phyloP scores from a whole-genome alignment of 2,797 vertebrate genomes.

The Manis pentadactyla region DNA sequence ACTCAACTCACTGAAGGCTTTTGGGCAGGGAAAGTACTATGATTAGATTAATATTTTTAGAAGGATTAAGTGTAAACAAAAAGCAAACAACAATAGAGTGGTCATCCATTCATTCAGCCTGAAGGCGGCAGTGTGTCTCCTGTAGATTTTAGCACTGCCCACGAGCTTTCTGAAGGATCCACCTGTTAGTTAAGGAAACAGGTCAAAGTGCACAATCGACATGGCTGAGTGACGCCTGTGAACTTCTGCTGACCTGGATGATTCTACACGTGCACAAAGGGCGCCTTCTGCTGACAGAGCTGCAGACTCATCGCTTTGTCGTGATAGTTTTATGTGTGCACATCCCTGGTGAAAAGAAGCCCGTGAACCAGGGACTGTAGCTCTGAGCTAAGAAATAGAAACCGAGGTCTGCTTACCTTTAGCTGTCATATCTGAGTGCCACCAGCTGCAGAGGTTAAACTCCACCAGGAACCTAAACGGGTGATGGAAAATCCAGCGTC shows the following conservation, averaged over 20 bases:
- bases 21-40: not conserved
- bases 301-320: not conserved
- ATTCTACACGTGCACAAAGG: not conserved
- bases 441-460: constrained; percentile 99
- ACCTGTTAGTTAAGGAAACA: not conserved
- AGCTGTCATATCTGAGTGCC: constrained; percentile 94
- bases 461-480: constrained; percentile 95
- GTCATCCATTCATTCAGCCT: not conserved
- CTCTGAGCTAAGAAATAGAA: not conserved
- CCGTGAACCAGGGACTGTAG: not conserved
- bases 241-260: not conserved
- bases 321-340: not conserved
- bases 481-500: constrained; percentile 73
- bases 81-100: not conserved
- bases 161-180: not conserved
- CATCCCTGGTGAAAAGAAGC: constrained; percentile 1
- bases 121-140: not conserved
- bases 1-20: not conserved
- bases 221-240: not conserved
- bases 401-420: constrained; percentile 90
- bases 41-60: not conserved
- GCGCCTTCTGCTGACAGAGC: not conserved
- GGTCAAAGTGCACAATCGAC: not conserved
- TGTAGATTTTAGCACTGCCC: not conserved
- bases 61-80: not conserved